phyloP scores from a whole-genome alignment of 2,113 vertebrate species.

The Tupaia tana region DNA sequence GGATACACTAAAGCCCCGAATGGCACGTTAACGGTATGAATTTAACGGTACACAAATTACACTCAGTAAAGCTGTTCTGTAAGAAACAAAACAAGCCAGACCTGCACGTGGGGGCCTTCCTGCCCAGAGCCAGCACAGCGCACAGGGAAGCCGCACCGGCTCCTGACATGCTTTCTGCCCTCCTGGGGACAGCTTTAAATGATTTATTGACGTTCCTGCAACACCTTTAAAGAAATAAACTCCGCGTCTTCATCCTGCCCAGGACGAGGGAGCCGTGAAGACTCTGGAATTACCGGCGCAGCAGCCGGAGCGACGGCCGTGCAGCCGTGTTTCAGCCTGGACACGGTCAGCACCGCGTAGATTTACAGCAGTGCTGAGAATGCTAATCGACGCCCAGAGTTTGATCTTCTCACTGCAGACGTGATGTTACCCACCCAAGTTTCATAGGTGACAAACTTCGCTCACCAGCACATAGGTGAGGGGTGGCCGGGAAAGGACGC shows the following conservation, averaged over 20 bases:
- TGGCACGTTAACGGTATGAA: background rate
- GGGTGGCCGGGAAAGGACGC: background rate
- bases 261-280: constrained; percentile 58
- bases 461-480: constrained; percentile 13
- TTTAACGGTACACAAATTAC: constrained; percentile 21
- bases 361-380: constrained; percentile 69
- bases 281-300: background rate
- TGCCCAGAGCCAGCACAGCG: background rate
- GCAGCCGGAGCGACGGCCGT: constrained; percentile 58
- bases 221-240: background rate
- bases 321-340: constrained; percentile 56
- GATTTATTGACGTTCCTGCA: constrained; percentile 41
- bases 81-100: constrained; percentile 34
- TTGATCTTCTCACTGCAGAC: constrained; percentile 67
- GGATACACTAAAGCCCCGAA: background rate
- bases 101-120: background rate
- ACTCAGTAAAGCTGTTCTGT: constrained; percentile 1
- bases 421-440: constrained; percentile 54
- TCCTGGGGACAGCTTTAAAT: background rate
- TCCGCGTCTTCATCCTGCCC: constrained; percentile 36
- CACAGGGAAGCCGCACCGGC: background rate
- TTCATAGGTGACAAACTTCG: constrained; percentile 60
- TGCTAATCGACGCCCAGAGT: constrained; percentile 69
- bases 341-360: constrained; percentile 66
- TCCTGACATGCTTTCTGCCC: background rate